Conservation (phyloP, 2,888 invertebrate genomes). For the Ochlodes sylvanus region DNA sequence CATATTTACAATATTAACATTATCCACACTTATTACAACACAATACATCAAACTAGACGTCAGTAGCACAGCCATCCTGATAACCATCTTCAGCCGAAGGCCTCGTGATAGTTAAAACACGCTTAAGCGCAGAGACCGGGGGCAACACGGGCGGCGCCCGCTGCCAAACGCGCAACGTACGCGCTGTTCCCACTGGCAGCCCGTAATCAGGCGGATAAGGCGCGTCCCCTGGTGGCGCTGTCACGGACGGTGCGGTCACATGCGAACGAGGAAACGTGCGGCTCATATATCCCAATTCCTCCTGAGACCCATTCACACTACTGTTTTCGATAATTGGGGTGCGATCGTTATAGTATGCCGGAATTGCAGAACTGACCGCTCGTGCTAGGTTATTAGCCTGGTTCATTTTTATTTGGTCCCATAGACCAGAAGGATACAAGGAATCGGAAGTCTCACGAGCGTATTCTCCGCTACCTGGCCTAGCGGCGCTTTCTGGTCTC, state of each 20-base stretch:
- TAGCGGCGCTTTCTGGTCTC: constrained; percentile 84
- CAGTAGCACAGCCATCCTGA: constrained; percentile 96
- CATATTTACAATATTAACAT: constrained; percentile 51
- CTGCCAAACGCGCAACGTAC: constrained; percentile 95
- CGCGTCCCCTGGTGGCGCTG: constrained; percentile 74
- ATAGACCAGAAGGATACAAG: constrained; percentile 91
- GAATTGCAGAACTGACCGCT: constrained; percentile 83
- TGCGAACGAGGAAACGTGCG: constrained; percentile 86
- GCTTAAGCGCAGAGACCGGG: constrained; percentile 93
- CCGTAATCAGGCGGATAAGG: constrained; percentile 93
- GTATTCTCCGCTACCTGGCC: constrained; percentile 91
- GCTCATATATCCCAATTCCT: constrained; percentile 86
- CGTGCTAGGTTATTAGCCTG: constrained; percentile 84
- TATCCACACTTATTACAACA: constrained; percentile 42
- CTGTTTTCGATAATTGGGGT: constrained; percentile 89
- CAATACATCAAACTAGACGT: constrained; percentile 86
- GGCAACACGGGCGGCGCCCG: constrained; percentile 94
- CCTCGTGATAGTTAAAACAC: constrained; percentile 92
- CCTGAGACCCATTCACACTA: constrained; percentile 84
- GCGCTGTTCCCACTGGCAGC: constrained; percentile 88
- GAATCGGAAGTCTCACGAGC: constrained; percentile 90
- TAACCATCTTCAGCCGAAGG: constrained; percentile 96
- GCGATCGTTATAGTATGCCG: constrained; percentile 88
- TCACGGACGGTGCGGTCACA: constrained; percentile 69
- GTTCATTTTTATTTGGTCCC: constrained; percentile 87